Evolutionary conservation across 2,113 vertebrate species (phyloP).

Genomic region (Anas platyrhynchos): DNA sequence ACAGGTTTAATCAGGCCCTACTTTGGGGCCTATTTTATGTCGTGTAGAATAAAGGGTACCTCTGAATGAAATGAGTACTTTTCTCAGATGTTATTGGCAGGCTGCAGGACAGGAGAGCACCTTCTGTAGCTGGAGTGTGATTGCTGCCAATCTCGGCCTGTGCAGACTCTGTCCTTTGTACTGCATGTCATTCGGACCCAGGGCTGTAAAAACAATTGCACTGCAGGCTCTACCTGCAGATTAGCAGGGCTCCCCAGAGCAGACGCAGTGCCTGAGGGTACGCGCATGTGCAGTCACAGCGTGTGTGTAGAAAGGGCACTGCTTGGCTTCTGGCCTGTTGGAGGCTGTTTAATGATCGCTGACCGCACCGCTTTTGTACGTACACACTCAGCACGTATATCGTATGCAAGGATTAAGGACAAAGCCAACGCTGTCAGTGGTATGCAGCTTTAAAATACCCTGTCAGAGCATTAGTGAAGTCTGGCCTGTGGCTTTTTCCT

Average conservation of each 20-base stretch:
- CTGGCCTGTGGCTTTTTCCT: background rate
- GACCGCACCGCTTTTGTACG: rapidly evolving
- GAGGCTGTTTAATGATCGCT: background rate
- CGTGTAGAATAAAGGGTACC: background rate
- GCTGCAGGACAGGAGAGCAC: background rate
- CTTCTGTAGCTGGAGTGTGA: background rate
- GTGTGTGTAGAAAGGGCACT: background rate
- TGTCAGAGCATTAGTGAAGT: constrained; percentile 32
- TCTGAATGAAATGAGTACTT: background rate
- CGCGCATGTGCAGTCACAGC: rapidly evolving
- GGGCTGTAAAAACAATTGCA: background rate
- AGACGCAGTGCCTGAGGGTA: background rate
- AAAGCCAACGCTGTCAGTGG: background rate
- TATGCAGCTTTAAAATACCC: constrained; percentile 26
- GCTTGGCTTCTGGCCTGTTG: background rate
- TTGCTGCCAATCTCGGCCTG: background rate
- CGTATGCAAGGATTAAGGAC: constrained; percentile 7
- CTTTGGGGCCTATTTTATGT: background rate
- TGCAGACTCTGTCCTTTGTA: background rate
- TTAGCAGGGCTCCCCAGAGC: background rate
- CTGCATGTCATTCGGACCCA: background rate
- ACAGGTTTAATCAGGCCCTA: background rate
- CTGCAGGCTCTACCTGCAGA: background rate
- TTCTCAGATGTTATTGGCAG: background rate
- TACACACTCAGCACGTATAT: background rate